Conservation (phyloP, 2,797 vertebrate genomes). For the Botia almorhae region DNA sequence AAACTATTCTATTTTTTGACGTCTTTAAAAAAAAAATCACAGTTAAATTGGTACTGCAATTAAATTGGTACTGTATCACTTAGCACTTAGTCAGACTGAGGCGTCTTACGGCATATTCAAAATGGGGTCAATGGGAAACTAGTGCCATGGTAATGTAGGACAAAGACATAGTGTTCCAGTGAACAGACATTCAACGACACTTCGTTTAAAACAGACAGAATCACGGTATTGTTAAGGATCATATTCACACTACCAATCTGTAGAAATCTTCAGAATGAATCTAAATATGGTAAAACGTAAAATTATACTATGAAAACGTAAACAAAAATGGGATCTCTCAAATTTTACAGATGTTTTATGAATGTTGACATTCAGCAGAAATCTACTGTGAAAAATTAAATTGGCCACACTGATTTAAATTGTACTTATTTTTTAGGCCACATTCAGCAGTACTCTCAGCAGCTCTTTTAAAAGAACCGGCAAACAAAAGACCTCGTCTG, state of each 20-base stretch:
- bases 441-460: neutral
- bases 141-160: constrained; percentile 2
- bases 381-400: neutral
- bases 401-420: constrained; percentile 13
- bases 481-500: constrained; percentile 32
- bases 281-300: neutral
- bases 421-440: neutral
- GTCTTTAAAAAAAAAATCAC: too few species aligned
- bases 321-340: too few species aligned
- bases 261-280: neutral
- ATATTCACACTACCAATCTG: neutral
- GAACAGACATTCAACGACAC: neutral
- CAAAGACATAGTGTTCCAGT: constrained; percentile 25
- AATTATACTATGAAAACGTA: too few species aligned
- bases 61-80: neutral
- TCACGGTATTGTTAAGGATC: neutral
- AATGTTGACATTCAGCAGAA: neutral
- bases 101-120: neutral
- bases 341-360: neutral
- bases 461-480: neutral
- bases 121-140: constrained; percentile 30
- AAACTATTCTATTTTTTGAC: too few species aligned
- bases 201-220: neutral
- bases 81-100: neutral
- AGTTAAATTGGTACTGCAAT: neutral